These are phyloP conservation scores for Microplitis manilae DNA, from an alignment of 2,888 invertebrate species.

Conservation along the genomic window DNA sequence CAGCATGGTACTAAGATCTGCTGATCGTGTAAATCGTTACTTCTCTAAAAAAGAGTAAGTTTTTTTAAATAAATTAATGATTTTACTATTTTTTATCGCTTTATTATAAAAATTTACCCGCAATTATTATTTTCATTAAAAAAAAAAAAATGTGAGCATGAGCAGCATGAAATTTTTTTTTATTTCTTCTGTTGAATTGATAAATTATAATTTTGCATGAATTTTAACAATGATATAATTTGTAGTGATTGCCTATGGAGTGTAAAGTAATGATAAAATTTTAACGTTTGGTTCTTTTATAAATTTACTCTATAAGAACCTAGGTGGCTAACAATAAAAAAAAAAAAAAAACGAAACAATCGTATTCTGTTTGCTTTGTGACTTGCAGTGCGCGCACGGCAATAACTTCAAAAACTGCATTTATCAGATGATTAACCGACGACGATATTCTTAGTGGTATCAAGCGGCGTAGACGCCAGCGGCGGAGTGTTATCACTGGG, in stretches of 20 bases:
- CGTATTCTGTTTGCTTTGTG: constrained; percentile 62
- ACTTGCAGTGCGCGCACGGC: constrained; percentile 70
- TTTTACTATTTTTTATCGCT: background rate
- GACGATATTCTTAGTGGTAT: constrained; percentile 69
- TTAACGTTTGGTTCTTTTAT: too few relatives aligned
- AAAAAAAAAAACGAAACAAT: constrained; percentile 38
- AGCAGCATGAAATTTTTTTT: constrained; percentile 2
- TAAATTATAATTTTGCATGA: constrained; percentile 8
- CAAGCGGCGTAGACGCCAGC: constrained; percentile 64
- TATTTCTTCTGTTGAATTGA: background rate
- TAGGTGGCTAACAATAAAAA: constrained; percentile 58
- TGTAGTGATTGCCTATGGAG: too few relatives aligned
- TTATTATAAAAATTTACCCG: background rate
- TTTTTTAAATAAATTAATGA: constrained; percentile 31
- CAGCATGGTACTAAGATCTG: constrained; percentile 66
- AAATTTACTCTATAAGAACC: background rate
- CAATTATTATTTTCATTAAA: background rate
- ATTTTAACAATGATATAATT: background rate
- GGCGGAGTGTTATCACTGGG: constrained; percentile 56
- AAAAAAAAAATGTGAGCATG: background rate
- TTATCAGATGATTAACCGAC: constrained; percentile 72
- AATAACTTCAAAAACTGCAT: constrained; percentile 71
- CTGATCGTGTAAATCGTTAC: constrained; percentile 65
- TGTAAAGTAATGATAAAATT: too few relatives aligned
- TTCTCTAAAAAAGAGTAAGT: constrained; percentile 69